These are phyloP conservation scores for Pseudorhiza aurosa DNA, from an alignment of 30 jellyfish, hydroid and myxozoan species.

Conservation along the genomic window DNA sequence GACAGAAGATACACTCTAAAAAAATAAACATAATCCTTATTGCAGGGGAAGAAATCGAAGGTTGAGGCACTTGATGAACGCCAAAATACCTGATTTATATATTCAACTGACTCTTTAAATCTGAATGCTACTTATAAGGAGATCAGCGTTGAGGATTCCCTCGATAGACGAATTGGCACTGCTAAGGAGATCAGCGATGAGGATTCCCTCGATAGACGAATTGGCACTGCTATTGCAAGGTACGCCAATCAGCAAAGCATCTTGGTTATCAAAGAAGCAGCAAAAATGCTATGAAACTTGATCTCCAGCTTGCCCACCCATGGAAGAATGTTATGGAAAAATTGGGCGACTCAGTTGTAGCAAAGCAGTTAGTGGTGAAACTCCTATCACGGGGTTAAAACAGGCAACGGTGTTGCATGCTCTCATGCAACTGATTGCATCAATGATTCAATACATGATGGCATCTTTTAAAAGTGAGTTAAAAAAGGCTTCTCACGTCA, in stretches of 20 bases:
- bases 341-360: slow-evolving; percentile 1
- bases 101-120: not conserved
- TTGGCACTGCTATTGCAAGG: slow-evolving; percentile 23
- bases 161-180: no score
- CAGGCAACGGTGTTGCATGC: slow-evolving; percentile 3
- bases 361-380: not conserved
- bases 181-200: no score
- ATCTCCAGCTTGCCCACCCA: not conserved
- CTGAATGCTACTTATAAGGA: not conserved
- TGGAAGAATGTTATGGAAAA: slow-evolving; percentile 27
- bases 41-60: no score
- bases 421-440: not conserved
- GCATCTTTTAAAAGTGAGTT: no score
- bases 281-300: not conserved
- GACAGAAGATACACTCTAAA: slow-evolving; percentile 12
- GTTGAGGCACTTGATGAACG: not conserved
- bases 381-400: not conserved
- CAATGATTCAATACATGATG: no score
- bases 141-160: not conserved
- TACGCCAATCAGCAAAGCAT: not conserved
- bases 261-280: slow-evolving; percentile 5
- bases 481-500: no score
- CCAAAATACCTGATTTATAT: not conserved
- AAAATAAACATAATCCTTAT: no score
- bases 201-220: slow-evolving; percentile 15